A percentile compares a stretch with the other conserved stretches of the same genome.
Evolutionary conservation across 2,113 vertebrate genomes (phyloP).

Genomic region (Dendrocopos noguchii): DNA sequence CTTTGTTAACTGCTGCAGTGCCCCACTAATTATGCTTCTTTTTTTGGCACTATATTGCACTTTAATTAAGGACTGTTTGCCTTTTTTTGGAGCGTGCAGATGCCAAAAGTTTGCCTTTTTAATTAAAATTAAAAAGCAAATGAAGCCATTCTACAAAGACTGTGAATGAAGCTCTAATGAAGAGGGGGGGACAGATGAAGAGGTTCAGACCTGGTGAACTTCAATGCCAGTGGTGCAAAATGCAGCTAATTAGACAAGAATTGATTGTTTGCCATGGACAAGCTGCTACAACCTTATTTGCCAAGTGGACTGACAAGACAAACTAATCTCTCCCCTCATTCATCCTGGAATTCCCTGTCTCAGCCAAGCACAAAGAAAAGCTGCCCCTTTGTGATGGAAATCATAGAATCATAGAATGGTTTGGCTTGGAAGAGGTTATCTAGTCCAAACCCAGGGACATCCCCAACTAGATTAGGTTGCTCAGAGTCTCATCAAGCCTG

Average conservation of each 20-base stretch:
- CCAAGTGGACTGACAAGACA: not conserved
- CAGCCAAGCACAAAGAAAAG: not conserved
- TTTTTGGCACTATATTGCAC: constrained; percentile 36
- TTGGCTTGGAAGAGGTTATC: too few species aligned
- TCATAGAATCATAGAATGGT: too few species aligned
- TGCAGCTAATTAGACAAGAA: not conserved
- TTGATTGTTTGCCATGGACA: not conserved
- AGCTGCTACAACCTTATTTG: not conserved
- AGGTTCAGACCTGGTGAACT: constrained; percentile 30
- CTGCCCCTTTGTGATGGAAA: not conserved
- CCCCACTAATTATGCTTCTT: constrained; percentile 37
- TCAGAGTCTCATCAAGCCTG: too few species aligned
- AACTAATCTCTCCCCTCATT: not conserved
- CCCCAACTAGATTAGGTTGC: too few species aligned
- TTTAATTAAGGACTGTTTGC: constrained; percentile 72
- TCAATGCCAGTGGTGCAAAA: constrained; percentile 11
- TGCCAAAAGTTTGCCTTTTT: constrained; percentile 63
- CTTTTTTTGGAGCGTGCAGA: constrained; percentile 44
- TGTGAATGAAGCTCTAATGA: constrained; percentile 30
- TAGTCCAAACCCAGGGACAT: too few species aligned
- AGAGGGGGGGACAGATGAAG: constrained; percentile 9
- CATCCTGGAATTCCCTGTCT: not conserved
- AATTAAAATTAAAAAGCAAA: constrained; percentile 74
- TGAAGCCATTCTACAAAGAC: constrained; percentile 39
- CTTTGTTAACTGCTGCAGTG: constrained; percentile 2